phyloP scores from a whole-genome alignment of 2,888 invertebrate species.

The Drosophila trichaetosa region DNA sequence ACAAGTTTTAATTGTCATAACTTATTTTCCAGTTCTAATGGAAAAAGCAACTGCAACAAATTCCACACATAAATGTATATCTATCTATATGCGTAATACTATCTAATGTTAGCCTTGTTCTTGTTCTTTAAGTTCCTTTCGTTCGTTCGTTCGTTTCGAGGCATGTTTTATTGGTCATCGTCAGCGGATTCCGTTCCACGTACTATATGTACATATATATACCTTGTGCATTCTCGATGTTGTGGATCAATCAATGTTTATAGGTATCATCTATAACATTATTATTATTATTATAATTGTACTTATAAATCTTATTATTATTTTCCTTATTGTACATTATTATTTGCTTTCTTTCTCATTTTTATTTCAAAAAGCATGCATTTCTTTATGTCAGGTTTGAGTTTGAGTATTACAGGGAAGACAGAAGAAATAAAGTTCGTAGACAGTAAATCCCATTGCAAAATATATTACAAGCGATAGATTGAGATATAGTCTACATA shows the following conservation, averaged over 20 bases:
- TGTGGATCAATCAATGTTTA: constrained; percentile 81
- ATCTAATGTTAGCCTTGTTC: constrained; percentile 71
- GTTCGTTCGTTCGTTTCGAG: constrained; percentile 62
- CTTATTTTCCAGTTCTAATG: constrained; percentile 74
- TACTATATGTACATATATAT: constrained; percentile 22
- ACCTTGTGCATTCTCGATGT: constrained; percentile 82
- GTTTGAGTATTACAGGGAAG: neutral
- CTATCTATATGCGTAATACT: constrained; percentile 19
- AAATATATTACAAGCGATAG: neutral
- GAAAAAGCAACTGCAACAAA: constrained; percentile 74
- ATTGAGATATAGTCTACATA: neutral
- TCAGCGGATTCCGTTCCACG: constrained; percentile 58
- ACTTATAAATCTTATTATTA: neutral
- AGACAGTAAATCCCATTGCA: neutral
- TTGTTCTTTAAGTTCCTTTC: constrained; percentile 70
- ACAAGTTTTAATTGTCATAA: constrained; percentile 68
- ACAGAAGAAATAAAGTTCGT: neutral
- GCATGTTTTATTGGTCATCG: constrained; percentile 74
- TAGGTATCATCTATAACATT: constrained; percentile 71
- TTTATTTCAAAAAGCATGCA: constrained; percentile 26
- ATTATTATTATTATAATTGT: constrained; percentile 25
- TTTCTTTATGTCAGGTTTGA: neutral
- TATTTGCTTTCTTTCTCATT: constrained; percentile 16
- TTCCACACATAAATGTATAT: constrained; percentile 45
- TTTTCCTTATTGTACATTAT: constrained; percentile 13